A percentile compares a stretch with the other conserved stretches of the same genome.
Evolutionary conservation across 53 echinoderm and acorn worm species (phyloP).

Genomic region (Echinarachnius parma): DNA sequence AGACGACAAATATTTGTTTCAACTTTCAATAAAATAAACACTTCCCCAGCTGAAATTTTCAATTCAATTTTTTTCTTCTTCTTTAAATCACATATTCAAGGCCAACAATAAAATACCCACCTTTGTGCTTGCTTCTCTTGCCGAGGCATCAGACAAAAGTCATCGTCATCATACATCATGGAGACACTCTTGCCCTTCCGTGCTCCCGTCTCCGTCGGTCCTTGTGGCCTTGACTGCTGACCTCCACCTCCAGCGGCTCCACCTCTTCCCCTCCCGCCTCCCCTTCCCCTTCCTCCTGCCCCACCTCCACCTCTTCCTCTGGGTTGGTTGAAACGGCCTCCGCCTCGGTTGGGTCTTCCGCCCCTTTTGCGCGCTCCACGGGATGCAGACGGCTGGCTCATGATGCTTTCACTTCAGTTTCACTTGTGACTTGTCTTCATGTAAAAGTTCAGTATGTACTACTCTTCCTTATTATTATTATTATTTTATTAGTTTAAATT

Average conservation of each 20-base stretch:
- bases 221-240: slow-evolving; percentile 41
- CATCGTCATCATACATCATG: slow-evolving; percentile 65
- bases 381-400: slow-evolving; percentile 37
- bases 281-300: neutral
- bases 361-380: slow-evolving; percentile 43
- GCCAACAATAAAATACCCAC: no score
- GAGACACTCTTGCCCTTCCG: slow-evolving; percentile 46
- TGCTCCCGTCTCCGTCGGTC: slow-evolving; percentile 59
- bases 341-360: slow-evolving; percentile 59
- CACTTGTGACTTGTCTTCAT: no score
- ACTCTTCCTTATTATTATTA: no score
- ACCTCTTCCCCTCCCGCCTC: slow-evolving; percentile 42
- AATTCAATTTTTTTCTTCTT: no score
- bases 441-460: no score
- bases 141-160: slow-evolving; percentile 66
- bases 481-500: no score
- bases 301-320: slow-evolving; percentile 24
- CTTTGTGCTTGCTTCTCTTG: slow-evolving; percentile 37
- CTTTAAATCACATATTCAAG: no score
- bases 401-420: no score
- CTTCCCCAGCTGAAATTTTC: no score
- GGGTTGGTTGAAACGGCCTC: slow-evolving; percentile 29
- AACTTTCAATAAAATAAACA: no score
- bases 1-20: no score
- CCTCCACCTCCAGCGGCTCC: slow-evolving; percentile 35